Percentiles rank a stretch among this genome's conserved stretches.
Evolutionary conservation across 2,797 vertebrate genomes (phyloP).

Genomic region (Salmo trutta): DNA sequence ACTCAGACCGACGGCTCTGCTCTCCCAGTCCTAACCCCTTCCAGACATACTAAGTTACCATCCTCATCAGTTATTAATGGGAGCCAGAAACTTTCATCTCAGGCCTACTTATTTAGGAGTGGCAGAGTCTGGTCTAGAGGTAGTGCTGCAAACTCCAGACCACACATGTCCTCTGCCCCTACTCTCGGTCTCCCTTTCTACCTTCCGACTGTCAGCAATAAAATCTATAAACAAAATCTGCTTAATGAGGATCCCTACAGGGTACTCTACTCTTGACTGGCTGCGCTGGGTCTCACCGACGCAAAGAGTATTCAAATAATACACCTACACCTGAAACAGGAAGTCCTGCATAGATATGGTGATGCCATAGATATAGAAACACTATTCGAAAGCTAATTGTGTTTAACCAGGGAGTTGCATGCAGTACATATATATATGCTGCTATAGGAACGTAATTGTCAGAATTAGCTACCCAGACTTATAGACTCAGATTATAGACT

Average conservation of each 20-base stretch:
- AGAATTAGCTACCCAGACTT: background rate
- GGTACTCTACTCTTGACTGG: too few relatives aligned
- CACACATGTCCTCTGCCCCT: background rate
- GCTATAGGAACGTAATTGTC: background rate
- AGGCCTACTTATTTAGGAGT: background rate
- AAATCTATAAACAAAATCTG: too few relatives aligned
- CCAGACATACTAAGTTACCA: background rate
- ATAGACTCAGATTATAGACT: background rate
- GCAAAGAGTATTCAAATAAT: too few relatives aligned
- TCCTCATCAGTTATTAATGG: background rate
- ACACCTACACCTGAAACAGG: too few relatives aligned
- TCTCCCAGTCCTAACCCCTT: background rate
- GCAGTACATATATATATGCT: background rate
- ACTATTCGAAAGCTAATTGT: too few relatives aligned
- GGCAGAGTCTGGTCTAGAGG: background rate
- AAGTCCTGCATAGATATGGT: too few relatives aligned
- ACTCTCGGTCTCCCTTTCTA: background rate
- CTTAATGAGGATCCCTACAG: too few relatives aligned
- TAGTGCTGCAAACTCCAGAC: background rate
- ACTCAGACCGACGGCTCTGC: background rate
- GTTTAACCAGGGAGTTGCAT: background rate
- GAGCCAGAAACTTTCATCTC: background rate
- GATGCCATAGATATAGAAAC: too few relatives aligned
- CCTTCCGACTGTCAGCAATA: too few relatives aligned
- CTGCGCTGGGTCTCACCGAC: too few relatives aligned